Conservation (phyloP, 2,797 vertebrate genomes). For the Neosilurus mollespiculum region DNA sequence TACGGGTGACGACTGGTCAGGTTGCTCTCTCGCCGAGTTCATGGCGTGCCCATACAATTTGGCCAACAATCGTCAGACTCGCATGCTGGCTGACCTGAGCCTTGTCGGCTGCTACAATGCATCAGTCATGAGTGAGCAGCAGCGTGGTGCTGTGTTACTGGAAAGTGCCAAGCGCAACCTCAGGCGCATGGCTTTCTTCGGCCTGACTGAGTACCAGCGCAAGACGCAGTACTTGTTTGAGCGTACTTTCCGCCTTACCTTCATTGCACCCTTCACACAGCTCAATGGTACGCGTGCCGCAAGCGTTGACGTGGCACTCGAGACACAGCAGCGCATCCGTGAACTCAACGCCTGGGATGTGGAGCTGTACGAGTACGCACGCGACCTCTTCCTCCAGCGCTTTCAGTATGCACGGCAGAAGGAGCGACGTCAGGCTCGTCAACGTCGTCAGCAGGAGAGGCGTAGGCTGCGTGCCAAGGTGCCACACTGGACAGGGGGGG, state of each 20-base stretch:
- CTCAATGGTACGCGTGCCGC: conserved; percentile 92
- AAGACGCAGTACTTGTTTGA: conserved; percentile 98
- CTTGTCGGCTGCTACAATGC: conserved; percentile 96
- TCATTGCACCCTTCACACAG: conserved; percentile 93
- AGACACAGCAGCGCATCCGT: conserved; percentile 85
- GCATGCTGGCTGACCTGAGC: conserved; percentile 96
- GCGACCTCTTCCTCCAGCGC: conserved; percentile 94
- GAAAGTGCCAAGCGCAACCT: conserved; percentile 95
- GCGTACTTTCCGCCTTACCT: conserved; percentile 92
- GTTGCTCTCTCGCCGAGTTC: conserved; percentile 91
- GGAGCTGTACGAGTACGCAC: conserved; percentile 91
- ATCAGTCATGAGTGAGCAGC: conserved; percentile 87
- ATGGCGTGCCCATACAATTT: conserved; percentile 95
- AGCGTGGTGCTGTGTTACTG: conserved; percentile 87
- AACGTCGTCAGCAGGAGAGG: conserved; percentile 85
- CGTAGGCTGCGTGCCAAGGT: conserved; percentile 84
- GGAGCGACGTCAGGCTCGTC: conserved; percentile 86
- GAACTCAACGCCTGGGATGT: conserved; percentile 91
- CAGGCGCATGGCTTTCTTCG: conserved; percentile 93
- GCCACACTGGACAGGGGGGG: conserved; percentile 42
- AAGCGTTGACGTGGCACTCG: conserved; percentile 84
- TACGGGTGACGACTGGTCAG: conserved; percentile 93
- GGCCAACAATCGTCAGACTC: conserved; percentile 94
- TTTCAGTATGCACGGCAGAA: conserved; percentile 93
- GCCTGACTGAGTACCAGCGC: conserved; percentile 94